Evolutionary conservation across 2,797 vertebrate genomes (phyloP).

Genomic region (Carcharodon carcharias): DNA sequence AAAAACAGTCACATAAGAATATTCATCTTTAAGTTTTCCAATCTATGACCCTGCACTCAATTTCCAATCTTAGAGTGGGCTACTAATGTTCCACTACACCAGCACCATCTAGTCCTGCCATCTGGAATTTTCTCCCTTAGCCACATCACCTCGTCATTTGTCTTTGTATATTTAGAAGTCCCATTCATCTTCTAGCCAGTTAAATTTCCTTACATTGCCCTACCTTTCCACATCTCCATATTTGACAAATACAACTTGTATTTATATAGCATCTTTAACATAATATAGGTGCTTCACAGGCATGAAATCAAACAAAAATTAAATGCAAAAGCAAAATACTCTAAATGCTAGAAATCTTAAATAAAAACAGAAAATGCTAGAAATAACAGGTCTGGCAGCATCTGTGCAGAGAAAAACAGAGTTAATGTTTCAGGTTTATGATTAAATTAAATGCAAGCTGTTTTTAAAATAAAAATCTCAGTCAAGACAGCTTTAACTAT

Average conservation of each 20-base stretch:
- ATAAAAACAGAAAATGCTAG: no score
- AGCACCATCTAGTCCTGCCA: background rate
- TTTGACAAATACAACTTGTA: background rate
- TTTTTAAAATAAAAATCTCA: background rate
- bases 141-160: background rate
- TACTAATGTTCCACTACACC: background rate
- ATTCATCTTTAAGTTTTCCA: background rate
- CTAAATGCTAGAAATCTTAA: no score
- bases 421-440: no score
- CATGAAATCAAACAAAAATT: background rate
- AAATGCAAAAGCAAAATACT: background rate
- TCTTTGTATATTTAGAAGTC: background rate
- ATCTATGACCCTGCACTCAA: background rate
- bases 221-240: background rate
- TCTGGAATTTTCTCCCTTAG: background rate
- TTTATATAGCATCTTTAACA: background rate
- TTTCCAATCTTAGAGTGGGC: background rate
- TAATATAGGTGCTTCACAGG: background rate
- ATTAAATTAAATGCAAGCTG: no score
- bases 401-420: no score
- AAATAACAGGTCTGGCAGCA: no score
- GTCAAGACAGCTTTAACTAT: background rate
- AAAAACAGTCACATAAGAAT: background rate
- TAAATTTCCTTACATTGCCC: background rate
- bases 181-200: background rate